These are phyloP conservation scores for Heptranchias perlo DNA, from an alignment of 2,113 vertebrate genomes.

Conservation along the genomic window DNA sequence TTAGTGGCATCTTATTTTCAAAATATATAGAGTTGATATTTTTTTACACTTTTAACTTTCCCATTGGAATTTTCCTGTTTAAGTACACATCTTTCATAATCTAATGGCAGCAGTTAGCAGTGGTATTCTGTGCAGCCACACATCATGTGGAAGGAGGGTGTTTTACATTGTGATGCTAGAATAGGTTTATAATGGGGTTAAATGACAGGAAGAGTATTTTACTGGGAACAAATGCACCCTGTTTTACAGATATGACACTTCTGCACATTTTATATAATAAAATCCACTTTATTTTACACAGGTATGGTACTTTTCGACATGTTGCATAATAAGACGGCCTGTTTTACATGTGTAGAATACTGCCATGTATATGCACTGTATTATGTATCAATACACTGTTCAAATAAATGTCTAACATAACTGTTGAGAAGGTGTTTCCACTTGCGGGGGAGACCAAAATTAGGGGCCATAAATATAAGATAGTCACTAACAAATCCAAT, in stretches of 20 bases:
- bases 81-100: not conserved
- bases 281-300: not conserved
- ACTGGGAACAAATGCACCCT: not conserved
- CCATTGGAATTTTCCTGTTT: not conserved
- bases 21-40: not conserved
- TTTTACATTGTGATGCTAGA: not conserved
- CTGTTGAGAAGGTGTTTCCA: too few relatives aligned
- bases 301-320: not conserved
- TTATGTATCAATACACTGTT: too few relatives aligned
- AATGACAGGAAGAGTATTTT: slow-evolving; percentile 5
- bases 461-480: too few relatives aligned
- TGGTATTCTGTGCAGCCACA: not conserved
- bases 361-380: too few relatives aligned
- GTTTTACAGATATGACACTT: not conserved
- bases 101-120: not conserved
- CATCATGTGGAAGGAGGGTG: not conserved
- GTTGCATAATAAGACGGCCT: not conserved
- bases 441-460: too few relatives aligned
- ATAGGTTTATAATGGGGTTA: not conserved
- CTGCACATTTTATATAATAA: not conserved
- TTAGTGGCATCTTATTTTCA: not conserved
- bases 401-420: too few relatives aligned
- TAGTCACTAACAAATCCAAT: too few relatives aligned
- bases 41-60: not conserved
- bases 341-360: not conserved